phyloP scores from a whole-genome alignment of 2,113 vertebrate species.

The Ammospiza caudacuta region DNA sequence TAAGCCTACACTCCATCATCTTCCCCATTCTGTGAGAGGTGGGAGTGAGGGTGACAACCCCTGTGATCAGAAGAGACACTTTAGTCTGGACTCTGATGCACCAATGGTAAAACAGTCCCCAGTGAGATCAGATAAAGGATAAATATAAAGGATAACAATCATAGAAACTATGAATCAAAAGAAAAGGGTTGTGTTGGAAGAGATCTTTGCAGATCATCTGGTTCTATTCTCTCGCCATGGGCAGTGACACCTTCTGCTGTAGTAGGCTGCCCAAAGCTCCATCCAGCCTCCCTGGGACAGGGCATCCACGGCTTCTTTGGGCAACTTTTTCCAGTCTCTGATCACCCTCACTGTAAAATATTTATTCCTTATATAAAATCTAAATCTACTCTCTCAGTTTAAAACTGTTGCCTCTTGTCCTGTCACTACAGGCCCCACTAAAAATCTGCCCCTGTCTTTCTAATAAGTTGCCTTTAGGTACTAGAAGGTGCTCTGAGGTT shows the following conservation, averaged over 20 bases:
- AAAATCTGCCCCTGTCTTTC: neutral
- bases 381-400: neutral
- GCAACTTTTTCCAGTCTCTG: neutral
- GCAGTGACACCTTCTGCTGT: neutral
- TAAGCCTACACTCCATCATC: neutral
- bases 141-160: neutral
- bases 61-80: neutral
- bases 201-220: neutral
- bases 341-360: neutral
- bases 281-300: neutral
- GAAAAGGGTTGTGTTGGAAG: neutral
- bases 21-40: neutral
- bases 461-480: neutral
- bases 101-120: neutral
- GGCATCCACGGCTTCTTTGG: neutral
- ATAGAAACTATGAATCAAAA: neutral
- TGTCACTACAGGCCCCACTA: neutral
- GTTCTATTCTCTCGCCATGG: neutral
- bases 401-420: rapidly evolving
- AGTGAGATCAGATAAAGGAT: neutral
- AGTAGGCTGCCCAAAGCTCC: neutral
- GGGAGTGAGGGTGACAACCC: neutral
- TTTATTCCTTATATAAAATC: neutral
- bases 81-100: neutral
- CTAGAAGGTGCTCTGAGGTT: neutral